These are phyloP conservation scores for Rhinolophus sinicus DNA, from an alignment of 2,113 vertebrate genomes.

Conservation along the genomic window DNA sequence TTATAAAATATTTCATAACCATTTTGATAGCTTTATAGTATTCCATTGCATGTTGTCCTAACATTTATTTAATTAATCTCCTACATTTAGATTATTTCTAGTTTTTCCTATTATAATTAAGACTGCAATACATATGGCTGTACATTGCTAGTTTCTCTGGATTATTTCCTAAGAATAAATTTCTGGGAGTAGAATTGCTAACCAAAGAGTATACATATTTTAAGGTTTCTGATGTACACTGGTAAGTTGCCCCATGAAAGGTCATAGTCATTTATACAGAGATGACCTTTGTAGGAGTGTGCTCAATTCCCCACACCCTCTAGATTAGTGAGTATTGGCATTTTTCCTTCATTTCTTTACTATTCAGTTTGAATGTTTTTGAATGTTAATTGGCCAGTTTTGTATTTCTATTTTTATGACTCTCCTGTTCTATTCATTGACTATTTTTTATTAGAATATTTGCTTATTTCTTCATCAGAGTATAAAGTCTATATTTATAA, in stretches of 20 bases:
- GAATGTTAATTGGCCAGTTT: not conserved
- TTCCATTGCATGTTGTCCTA: not conserved
- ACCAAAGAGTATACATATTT: not conserved
- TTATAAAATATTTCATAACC: not conserved
- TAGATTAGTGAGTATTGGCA: not conserved
- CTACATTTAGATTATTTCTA: not conserved
- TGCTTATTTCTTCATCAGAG: not conserved
- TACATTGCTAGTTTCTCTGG: not conserved
- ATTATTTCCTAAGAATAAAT: constrained; percentile 5
- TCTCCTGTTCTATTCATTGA: not conserved
- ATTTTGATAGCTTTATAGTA: not conserved
- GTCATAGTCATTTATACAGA: not conserved
- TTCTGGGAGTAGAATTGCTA: not conserved
- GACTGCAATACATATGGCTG: not conserved
- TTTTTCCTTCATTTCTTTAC: not conserved
- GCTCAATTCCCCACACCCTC: not conserved
- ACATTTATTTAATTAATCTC: not conserved
- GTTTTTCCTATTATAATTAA: not conserved
- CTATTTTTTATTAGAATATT: not conserved
- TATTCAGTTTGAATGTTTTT: not conserved
- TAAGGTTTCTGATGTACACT: not conserved
- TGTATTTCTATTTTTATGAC: not conserved
- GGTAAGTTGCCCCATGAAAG: not conserved
- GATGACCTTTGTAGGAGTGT: not conserved
- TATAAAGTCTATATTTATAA: not conserved